Conservation (phyloP, 2,113 vertebrate species). For the Daboia siamensis region DNA sequence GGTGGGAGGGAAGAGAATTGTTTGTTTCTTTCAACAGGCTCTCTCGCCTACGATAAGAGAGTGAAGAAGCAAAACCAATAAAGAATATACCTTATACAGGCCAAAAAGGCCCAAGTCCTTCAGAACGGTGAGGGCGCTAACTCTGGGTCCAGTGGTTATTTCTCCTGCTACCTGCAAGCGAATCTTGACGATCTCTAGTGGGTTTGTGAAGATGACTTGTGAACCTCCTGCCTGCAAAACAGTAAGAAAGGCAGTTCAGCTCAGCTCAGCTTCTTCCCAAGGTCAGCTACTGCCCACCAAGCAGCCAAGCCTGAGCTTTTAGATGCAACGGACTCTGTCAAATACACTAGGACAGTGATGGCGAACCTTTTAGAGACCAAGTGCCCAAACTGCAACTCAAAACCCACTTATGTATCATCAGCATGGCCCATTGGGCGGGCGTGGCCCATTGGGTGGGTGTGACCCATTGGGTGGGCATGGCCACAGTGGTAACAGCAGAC, state of each 20-base stretch:
- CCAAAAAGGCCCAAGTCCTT: conserved; percentile 79
- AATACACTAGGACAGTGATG: background rate
- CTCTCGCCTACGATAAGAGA: background rate
- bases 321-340: background rate
- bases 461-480: no score
- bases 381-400: no score
- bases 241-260: conserved; percentile 16
- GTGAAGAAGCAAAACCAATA: background rate
- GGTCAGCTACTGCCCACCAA: background rate
- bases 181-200: conserved; percentile 94
- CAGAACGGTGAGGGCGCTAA: conserved; percentile 77
- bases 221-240: conserved; percentile 77
- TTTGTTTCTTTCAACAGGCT: conserved; percentile 25
- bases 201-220: conserved; percentile 83
- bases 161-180: conserved; percentile 96
- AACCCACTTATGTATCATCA: no score
- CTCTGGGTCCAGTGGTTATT: conserved; percentile 80
- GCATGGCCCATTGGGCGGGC: no score
- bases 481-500: no score
- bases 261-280: background rate
- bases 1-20: background rate
- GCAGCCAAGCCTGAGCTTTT: background rate
- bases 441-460: no score
- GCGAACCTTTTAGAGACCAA: no score
- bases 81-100: conserved; percentile 77